These are phyloP conservation scores for Trichopoda pennipes DNA, from an alignment of 2,888 invertebrate genomes.

Conservation along the genomic window DNA sequence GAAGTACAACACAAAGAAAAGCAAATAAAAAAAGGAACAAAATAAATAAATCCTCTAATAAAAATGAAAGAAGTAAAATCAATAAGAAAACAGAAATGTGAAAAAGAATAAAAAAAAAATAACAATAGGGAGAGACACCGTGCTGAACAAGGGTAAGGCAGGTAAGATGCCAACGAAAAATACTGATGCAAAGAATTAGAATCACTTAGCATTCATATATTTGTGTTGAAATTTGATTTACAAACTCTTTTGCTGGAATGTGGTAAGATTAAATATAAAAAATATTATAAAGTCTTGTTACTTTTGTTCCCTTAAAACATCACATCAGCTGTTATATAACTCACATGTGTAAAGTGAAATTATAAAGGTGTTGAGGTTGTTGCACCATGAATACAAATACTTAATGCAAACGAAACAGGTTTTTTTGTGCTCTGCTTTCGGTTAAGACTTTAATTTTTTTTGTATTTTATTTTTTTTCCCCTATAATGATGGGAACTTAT, in stretches of 20 bases:
- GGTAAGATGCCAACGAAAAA: constrained; percentile 3
- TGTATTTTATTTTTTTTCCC: not conserved
- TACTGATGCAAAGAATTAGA: constrained; percentile 2
- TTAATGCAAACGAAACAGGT: constrained; percentile 46
- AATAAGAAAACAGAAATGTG: constrained; percentile 12
- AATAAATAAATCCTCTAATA: constrained; percentile 51
- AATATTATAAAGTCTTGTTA: not conserved
- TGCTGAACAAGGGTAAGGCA: constrained; percentile 5
- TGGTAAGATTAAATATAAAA: constrained; percentile 8
- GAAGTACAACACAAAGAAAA: constrained; percentile 6
- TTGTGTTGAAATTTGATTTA: constrained; percentile 47
- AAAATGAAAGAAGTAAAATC: not conserved
- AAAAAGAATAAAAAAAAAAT: constrained; percentile 15
- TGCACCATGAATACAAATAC: constrained; percentile 34
- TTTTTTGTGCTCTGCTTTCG: constrained; percentile 22
- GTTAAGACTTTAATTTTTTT: not conserved
- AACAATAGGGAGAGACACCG: not conserved
- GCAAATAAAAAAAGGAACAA: constrained; percentile 26
- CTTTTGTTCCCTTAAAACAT: not conserved
- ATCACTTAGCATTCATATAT: not conserved
- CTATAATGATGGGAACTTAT: not conserved
- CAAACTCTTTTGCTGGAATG: constrained; percentile 30
- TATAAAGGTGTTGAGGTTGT: constrained; percentile 32
- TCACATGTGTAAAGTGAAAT: constrained; percentile 7
- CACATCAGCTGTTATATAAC: constrained; percentile 36